Conservation (phyloP, 2,113 vertebrate species). For the Nerophis lumbriciformis region DNA sequence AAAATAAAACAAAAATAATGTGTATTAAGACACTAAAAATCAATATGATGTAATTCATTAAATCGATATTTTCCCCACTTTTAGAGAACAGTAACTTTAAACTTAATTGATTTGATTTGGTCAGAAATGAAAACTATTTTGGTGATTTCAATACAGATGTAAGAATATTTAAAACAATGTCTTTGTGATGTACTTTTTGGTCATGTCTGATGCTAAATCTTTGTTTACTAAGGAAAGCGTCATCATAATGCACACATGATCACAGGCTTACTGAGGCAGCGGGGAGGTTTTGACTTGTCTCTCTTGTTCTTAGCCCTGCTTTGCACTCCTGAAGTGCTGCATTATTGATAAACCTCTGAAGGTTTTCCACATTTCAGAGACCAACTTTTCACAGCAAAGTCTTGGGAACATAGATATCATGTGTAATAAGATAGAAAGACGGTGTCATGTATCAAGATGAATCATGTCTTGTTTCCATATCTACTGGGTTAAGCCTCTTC, state of each 20-base stretch:
- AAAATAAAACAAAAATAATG: too few relatives aligned
- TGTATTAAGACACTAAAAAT: too few relatives aligned
- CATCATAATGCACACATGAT: conserved; percentile 11
- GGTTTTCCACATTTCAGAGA: conserved; percentile 28
- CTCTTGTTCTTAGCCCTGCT: conserved; percentile 17
- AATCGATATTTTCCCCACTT: too few relatives aligned
- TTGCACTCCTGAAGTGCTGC: conserved; percentile 15
- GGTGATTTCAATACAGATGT: not conserved
- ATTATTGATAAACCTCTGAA: conserved; percentile 45
- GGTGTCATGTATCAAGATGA: conserved; percentile 4
- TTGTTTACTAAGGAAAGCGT: not conserved
- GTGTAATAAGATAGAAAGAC: not conserved
- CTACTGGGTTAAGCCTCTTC: too few relatives aligned
- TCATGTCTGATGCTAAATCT: not conserved
- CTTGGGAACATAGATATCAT: not conserved
- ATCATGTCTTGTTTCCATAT: not conserved
- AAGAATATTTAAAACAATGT: not conserved
- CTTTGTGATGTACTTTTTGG: not conserved
- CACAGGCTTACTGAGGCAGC: conserved; percentile 14
- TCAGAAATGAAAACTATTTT: not conserved
- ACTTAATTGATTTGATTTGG: not conserved
- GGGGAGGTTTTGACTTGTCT: conserved; percentile 20
- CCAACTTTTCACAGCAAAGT: conserved; percentile 4
- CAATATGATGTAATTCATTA: too few relatives aligned
- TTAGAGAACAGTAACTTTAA: not conserved